Base-by-base conservation (phyloP, 2,888 invertebrate genomes). In the Aphodius sticticus region DNA sequence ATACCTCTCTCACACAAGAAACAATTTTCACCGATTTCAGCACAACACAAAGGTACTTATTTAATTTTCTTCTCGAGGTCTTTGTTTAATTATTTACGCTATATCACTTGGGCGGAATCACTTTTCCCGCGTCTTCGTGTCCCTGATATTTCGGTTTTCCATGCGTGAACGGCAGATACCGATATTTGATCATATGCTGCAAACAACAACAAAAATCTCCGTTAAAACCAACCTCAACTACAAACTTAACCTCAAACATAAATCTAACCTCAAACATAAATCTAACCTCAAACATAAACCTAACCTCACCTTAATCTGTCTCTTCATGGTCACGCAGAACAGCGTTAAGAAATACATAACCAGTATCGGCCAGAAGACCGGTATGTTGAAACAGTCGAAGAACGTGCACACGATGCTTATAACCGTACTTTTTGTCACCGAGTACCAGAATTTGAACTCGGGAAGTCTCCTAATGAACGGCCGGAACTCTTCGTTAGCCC, bases 361-460 rank as follows among this genome's bases (percentile, higher is more conserved):
- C 89, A 99, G 93, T 87, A 99, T 99, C 81, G 99, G 99, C 99
- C 99, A 99, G 91, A 99, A 99, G 86, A 99, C 99, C 88, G 99
- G 99, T 89, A 99, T 96, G 92, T 99, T 98, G 90, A 99, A 98
- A 86, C 96, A 95, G 87, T 99, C 98, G 89, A 99, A 98, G 90
- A 98, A 96, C 81, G 99, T 99, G 91, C 98, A 98, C 84, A 94
- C 90, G 87, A 97, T 92, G 71, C 96, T 98, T 85, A 99, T 92
- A 12, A 97, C 84, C 69, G 99, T 97, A 85, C 99, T 98, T 89
- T 98, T 98, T 81, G 96, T 95, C 82, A 98, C 96, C 84, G 99
- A 98, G 85, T 99, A 95, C 99, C 99, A 99, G 90, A 99, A 99
- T 90, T 99, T 99, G 89, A 99, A 99, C 91, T 99, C 99, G 75